Evolutionary conservation across 2,888 invertebrate genomes (phyloP).

Genomic region (Agrilus biguttatus): DNA sequence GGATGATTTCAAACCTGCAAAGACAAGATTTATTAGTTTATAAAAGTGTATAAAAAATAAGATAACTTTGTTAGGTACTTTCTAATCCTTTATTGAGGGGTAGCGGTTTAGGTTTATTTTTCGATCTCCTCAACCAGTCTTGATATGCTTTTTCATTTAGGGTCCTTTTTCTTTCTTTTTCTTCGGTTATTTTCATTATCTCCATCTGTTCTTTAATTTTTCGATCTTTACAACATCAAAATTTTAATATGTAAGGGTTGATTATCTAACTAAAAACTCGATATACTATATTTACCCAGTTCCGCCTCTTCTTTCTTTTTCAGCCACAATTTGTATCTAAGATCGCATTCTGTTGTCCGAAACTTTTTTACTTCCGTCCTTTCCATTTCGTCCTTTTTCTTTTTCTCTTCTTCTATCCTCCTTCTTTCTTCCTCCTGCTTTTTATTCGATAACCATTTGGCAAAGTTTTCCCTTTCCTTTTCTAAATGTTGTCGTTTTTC

Average conservation of each 20-base stretch:
- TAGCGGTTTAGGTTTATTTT: slow-evolving; percentile 46
- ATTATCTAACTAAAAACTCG: background rate
- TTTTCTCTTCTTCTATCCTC: slow-evolving; percentile 25
- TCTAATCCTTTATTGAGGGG: slow-evolving; percentile 46
- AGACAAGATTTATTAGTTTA: too few species aligned
- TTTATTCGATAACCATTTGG: slow-evolving; percentile 24
- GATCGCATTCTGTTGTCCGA: slow-evolving; percentile 19
- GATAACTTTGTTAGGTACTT: slow-evolving; percentile 47
- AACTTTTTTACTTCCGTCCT: slow-evolving; percentile 23
- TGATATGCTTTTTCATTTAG: slow-evolving; percentile 44
- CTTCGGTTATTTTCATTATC: slow-evolving; percentile 34
- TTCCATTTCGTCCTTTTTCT: slow-evolving; percentile 19
- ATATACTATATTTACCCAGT: slow-evolving; percentile 36
- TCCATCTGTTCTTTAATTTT: slow-evolving; percentile 24
- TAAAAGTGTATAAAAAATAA: too few species aligned
- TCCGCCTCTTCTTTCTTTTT: slow-evolving; percentile 42
- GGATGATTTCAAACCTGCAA: too few species aligned
- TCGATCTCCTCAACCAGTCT: slow-evolving; percentile 46
- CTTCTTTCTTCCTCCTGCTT: slow-evolving; percentile 28
- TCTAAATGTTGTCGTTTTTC: slow-evolving; percentile 25
- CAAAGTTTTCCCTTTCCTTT: slow-evolving; percentile 30
- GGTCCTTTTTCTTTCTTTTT: slow-evolving; percentile 37
- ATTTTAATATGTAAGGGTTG: background rate
- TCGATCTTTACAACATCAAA: slow-evolving; percentile 17
- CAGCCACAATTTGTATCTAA: slow-evolving; percentile 34